phyloP scores from a whole-genome alignment of 2,797 vertebrate species.

The Cynopterus sphinx region DNA sequence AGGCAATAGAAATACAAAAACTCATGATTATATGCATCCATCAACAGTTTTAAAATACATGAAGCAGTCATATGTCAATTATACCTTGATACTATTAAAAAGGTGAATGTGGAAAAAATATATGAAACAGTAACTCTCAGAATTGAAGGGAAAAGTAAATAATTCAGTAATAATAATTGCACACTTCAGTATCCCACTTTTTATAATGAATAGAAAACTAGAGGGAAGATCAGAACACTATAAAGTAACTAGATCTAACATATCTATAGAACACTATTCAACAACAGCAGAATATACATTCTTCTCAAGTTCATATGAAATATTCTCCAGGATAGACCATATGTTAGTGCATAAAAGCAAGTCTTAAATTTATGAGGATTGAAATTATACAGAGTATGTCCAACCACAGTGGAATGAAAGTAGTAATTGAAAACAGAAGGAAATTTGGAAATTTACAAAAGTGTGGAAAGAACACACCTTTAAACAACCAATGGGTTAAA shows the following conservation, averaged over 20 bases:
- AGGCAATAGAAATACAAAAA: conserved; percentile 24
- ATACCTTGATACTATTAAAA: neutral
- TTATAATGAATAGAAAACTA: neutral
- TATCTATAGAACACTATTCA: neutral
- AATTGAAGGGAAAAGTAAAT: neutral
- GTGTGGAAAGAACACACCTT: neutral
- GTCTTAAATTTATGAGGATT: neutral
- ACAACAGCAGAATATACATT: neutral
- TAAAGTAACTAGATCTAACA: neutral
- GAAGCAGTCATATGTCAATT: neutral
- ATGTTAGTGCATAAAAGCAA: neutral
- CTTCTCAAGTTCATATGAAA: neutral
- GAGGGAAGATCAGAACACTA: neutral
- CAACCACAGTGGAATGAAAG: neutral
- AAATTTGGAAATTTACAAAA: neutral
- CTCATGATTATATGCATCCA: neutral
- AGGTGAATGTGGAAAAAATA: neutral
- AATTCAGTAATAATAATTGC: neutral
- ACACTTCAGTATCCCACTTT: neutral
- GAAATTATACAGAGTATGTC: neutral
- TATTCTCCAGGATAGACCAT: neutral
- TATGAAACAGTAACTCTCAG: neutral
- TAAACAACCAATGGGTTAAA: neutral
- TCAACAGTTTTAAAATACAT: conserved; percentile 23
- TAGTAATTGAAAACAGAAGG: neutral